Evolutionary conservation across 1,140 invertebrate species (phyloP), one percentile per base, ranked within the genome.

Genomic region (Platyscapa corneri): DNA sequence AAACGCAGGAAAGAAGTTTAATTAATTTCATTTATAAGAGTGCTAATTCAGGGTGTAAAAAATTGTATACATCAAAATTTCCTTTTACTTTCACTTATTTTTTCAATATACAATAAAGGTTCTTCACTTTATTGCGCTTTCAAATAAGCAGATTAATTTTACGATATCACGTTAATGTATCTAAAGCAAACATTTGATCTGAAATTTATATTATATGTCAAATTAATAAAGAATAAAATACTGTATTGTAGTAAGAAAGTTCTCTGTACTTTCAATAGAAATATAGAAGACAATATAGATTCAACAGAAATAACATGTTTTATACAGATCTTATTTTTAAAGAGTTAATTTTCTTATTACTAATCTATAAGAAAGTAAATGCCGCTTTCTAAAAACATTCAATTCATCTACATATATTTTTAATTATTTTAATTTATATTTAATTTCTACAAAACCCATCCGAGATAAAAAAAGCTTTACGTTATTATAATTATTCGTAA

Each of bases 311-410:
- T 70, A 70, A 37, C 18, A 20, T 23, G 34, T 37, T 70, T 70
- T 70, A 32, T 23, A 37, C 37, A 37, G 67, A 37, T 70, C 30
- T 37, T 34, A 34, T 67, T 70, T 70, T 70, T 39, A 30, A 34
- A 37, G 16, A 42, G 37, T 42, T 42, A 3, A 42, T 42, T 27
- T 72, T 74, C 70, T 42, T 42, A 42, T n/a, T 42, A 18, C 70
- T 74, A n/a, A 74, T 74, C 42, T 74, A 42, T 39, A 74, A 74
- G 70, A 74, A 74, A 74, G 70, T 74, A 42, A 74, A 74, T 1
- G 39, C 27, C 0, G 37, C 70, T 74, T 74, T 74, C 70, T 74
- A 74, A 74, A 74, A 74, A 42, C 39, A 18, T n/a, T 30, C 7
- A 39, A 20, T 39, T 42, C 70, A 74, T 74, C 67, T 42, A 74